A percentile compares a stretch with the other conserved stretches of the same genome.
Evolutionary conservation across 2,888 invertebrate genomes (phyloP).

Genomic region (Himalopsyche japonica): DNA sequence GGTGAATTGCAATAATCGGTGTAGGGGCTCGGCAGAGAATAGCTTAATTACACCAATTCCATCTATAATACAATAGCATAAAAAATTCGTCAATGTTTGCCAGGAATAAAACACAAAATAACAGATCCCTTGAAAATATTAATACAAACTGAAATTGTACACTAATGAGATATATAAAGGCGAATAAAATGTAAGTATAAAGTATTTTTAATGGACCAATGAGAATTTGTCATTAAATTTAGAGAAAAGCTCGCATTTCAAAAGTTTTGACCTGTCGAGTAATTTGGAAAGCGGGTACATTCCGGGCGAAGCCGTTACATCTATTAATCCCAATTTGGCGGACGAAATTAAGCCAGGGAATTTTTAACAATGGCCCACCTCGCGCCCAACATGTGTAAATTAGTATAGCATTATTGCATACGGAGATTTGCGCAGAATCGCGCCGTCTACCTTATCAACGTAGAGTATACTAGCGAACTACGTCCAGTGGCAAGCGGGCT

Average conservation of each 20-base stretch:
- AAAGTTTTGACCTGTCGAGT: background rate
- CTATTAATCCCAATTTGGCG: background rate
- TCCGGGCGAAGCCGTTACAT: background rate
- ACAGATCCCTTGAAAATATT: too few species aligned
- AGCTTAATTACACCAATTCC: too few species aligned
- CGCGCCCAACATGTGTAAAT: background rate
- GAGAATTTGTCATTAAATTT: background rate
- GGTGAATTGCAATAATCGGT: too few species aligned
- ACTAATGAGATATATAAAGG: too few species aligned
- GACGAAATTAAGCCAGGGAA: background rate
- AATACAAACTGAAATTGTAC: too few species aligned
- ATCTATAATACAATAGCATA: too few species aligned
- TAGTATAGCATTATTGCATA: background rate
- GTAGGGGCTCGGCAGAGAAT: too few species aligned
- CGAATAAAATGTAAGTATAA: too few species aligned
- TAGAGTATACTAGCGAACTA: background rate
- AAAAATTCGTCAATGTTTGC: too few species aligned
- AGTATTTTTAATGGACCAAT: too few species aligned
- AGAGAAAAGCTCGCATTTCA: background rate
- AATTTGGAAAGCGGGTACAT: background rate
- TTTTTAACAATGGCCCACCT: background rate
- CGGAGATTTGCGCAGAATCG: conserved; percentile 32
- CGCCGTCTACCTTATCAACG: conserved; percentile 13
- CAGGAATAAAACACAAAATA: too few species aligned
- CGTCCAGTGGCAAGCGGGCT: conserved; percentile 28